Evolutionary conservation across 2,113 vertebrate species (phyloP).

Genomic region (Mungos mungo): DNA sequence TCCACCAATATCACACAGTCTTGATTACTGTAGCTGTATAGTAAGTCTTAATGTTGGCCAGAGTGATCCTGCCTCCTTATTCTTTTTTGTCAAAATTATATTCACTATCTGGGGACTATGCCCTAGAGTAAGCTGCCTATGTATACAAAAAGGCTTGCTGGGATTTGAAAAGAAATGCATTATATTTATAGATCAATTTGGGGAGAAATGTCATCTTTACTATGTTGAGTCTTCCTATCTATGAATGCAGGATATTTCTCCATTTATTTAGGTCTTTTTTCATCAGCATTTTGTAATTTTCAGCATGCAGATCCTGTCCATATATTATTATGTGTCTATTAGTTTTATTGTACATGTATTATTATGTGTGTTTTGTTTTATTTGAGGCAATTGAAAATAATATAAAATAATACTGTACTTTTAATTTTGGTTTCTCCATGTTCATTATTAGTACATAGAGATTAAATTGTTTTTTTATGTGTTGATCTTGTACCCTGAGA

Average conservation of each 20-base stretch:
- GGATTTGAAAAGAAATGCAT: background rate
- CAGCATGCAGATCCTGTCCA: background rate
- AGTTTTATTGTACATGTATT: background rate
- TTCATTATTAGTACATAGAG: background rate
- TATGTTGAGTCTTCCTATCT: background rate
- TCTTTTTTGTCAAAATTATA: background rate
- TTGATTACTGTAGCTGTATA: background rate
- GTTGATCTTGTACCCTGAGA: background rate
- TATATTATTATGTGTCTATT: background rate
- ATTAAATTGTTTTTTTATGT: background rate
- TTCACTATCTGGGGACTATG: background rate
- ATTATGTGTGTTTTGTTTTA: background rate
- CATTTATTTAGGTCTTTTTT: background rate
- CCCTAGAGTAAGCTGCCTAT: background rate
- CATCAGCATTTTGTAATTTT: background rate
- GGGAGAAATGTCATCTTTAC: background rate
- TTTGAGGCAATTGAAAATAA: background rate
- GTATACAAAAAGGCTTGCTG: background rate
- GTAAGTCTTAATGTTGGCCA: background rate
- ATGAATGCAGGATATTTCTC: background rate
- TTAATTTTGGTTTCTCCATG: background rate
- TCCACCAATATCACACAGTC: background rate
- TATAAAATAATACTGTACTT: background rate
- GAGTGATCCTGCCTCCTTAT: background rate
- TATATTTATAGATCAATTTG: background rate